These are phyloP conservation scores for Eidolon dupreanum DNA, from an alignment of 2,797 vertebrate species.

Conservation along the genomic window DNA sequence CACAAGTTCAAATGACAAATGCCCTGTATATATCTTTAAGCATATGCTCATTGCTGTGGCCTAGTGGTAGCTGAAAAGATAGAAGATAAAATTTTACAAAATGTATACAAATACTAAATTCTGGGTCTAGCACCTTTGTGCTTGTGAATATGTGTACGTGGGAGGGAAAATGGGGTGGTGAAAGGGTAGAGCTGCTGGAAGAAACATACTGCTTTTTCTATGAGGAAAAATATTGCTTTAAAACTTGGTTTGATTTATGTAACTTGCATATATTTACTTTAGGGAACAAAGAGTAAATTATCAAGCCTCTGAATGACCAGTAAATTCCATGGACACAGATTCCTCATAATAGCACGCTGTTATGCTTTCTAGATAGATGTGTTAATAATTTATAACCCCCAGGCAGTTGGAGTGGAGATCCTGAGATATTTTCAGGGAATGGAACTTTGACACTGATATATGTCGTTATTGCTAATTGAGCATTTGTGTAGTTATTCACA, in stretches of 20 bases:
- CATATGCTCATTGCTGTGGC: not conserved
- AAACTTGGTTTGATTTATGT: conserved; percentile 79
- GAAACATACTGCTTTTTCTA: conserved; percentile 22
- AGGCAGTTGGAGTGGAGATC: conserved; percentile 63
- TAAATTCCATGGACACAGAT: conserved; percentile 69
- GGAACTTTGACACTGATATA: conserved; percentile 68
- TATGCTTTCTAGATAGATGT: conserved; percentile 79
- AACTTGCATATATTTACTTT: conserved; percentile 67
- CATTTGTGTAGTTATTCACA: conserved; percentile 74
- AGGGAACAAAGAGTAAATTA: conserved; percentile 75
- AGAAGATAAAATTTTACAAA: not conserved
- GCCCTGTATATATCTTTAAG: not conserved
- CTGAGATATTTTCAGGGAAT: conserved; percentile 71
- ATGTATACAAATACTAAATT: not conserved
- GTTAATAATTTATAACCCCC: conserved; percentile 80
- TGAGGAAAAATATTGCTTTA: conserved; percentile 75
- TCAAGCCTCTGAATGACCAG: conserved; percentile 63
- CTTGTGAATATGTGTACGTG: not conserved
- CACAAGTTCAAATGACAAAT: not conserved
- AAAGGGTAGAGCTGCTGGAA: conserved; percentile 26
- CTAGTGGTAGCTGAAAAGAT: not conserved
- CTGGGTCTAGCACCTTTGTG: not conserved
- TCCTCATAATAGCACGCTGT: conserved; percentile 66
- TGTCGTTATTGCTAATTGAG: conserved; percentile 74
- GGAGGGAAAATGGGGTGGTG: not conserved